Conservation (phyloP, 2,113 vertebrate species). For the Cheirogaleus medius region DNA sequence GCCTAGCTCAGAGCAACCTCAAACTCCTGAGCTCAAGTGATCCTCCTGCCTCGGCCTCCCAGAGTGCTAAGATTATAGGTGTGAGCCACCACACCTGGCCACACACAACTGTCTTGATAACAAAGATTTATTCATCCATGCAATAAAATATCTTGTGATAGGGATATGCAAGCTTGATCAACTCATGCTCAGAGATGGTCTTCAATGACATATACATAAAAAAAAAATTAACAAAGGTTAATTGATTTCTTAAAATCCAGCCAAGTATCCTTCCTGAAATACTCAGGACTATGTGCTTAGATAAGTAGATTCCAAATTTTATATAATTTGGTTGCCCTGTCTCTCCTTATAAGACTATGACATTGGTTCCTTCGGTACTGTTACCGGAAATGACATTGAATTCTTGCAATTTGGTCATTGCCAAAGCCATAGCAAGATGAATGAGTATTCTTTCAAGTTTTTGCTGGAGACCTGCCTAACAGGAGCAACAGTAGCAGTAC, state of each 20-base stretch:
- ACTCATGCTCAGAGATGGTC: not conserved
- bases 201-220: not conserved
- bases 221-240: not conserved
- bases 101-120: not conserved
- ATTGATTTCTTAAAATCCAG: not conserved
- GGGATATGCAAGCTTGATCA: not conserved
- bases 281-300: not conserved
- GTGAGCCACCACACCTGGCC: accelerated
- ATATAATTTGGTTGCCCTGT: not conserved
- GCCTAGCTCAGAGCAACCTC: too few relatives aligned
- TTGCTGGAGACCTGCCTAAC: not conserved
- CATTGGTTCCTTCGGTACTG: not conserved
- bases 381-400: slow-evolving; percentile 67
- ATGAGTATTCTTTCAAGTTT: not conserved
- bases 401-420: slow-evolving; percentile 15
- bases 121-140: not conserved
- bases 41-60: too few relatives aligned
- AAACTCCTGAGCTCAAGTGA: too few relatives aligned
- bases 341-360: not conserved
- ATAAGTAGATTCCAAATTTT: not conserved
- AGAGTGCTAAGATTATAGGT: too few relatives aligned
- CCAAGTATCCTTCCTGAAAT: not conserved
- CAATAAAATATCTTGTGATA: not conserved
- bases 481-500: not conserved
- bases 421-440: not conserved